Evolutionary conservation across 2,888 invertebrate genomes (phyloP).

Genomic region (Zonitis immaculata): DNA sequence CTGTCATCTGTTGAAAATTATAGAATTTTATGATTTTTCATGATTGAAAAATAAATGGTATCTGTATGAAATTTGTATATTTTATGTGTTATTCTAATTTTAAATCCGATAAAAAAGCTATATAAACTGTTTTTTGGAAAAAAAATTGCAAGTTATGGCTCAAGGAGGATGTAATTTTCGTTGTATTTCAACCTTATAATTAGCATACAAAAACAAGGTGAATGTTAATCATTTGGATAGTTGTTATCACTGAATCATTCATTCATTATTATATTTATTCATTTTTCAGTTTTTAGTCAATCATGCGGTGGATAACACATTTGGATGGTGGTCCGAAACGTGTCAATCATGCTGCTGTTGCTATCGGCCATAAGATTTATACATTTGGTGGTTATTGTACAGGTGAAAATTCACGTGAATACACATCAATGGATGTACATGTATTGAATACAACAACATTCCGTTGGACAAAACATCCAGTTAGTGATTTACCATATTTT

Average conservation of each 20-base stretch:
- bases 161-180: background rate
- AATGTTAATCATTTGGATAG: too few relatives aligned
- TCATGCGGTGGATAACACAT: conserved; percentile 79
- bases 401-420: conserved; percentile 70
- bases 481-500: conserved; percentile 51
- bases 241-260: too few relatives aligned
- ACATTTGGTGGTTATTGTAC: conserved; percentile 92
- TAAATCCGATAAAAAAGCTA: background rate
- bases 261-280: too few relatives aligned
- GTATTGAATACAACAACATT: conserved; percentile 70
- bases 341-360: conserved; percentile 89
- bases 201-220: background rate
- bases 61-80: background rate
- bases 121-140: background rate
- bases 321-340: conserved; percentile 87
- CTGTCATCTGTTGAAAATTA: background rate
- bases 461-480: conserved; percentile 57
- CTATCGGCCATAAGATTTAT: conserved; percentile 73
- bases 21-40: background rate
- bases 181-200: background rate
- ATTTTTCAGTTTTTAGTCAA: background rate
- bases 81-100: background rate
- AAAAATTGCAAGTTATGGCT: background rate
- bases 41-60: background rate
- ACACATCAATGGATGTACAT: conserved; percentile 81